Conservation (phyloP, 2,113 vertebrate species). For the Charina bottae region DNA sequence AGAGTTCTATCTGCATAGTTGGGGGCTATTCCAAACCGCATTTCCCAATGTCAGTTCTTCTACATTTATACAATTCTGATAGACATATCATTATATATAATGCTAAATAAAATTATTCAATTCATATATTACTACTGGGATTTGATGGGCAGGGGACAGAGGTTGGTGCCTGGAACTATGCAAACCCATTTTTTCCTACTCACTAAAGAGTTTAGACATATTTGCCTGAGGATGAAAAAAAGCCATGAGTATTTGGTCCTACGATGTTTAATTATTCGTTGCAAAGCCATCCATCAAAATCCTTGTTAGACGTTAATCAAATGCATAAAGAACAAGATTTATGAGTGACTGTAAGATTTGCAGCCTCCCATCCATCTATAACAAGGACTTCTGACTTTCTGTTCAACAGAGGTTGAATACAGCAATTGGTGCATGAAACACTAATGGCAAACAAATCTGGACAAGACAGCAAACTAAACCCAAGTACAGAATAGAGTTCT, state of each 20-base stretch:
- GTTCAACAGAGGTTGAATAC: neutral
- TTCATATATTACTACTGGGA: neutral
- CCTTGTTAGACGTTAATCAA: conserved; percentile 51
- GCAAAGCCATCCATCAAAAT: conserved; percentile 50
- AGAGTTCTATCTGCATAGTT: too few relatives aligned
- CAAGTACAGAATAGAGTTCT: neutral
- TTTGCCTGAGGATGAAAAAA: conserved; percentile 12
- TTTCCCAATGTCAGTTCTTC: too few relatives aligned
- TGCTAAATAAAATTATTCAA: neutral
- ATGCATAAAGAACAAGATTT: conserved; percentile 40
- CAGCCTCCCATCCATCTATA: conserved; percentile 51
- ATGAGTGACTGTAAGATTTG: conserved; percentile 44
- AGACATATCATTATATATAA: too few relatives aligned
- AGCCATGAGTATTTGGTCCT: conserved; percentile 33
- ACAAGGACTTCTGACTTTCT: conserved; percentile 32
- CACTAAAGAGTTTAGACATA: neutral
- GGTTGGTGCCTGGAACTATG: neutral
- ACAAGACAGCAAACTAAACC: neutral
- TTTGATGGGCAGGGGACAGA: neutral
- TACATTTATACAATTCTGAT: too few relatives aligned
- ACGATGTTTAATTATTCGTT: conserved; percentile 44
- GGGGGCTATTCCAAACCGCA: too few relatives aligned
- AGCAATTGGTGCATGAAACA: neutral
- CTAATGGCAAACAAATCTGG: neutral
- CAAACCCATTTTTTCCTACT: conserved; percentile 18